Conservation (phyloP, 2,888 invertebrate genomes). For the Drosophila anceps region DNA sequence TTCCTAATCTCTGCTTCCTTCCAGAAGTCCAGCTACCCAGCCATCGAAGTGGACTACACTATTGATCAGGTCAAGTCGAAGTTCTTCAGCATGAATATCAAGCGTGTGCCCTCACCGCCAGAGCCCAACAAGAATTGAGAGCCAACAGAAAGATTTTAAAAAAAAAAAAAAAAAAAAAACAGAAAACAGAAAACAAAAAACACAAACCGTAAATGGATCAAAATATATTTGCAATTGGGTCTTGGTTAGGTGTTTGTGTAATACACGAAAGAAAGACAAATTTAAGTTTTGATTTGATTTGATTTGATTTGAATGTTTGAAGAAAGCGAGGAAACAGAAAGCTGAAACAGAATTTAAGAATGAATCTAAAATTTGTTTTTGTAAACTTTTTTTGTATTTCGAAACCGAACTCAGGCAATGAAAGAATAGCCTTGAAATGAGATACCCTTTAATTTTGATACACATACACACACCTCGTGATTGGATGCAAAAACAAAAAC, state of each 20-base stretch:
- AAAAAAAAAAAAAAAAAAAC: neutral
- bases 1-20: neutral
- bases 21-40: conserved; percentile 83
- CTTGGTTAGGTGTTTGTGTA: conserved; percentile 14
- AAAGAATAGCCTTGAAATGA: conserved; percentile 15
- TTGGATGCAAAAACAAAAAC: conserved; percentile 26
- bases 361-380: conserved; percentile 24
- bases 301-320: neutral
- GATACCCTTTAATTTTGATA: conserved; percentile 20
- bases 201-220: neutral
- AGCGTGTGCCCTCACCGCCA: conserved; percentile 10
- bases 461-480: conserved; percentile 17
- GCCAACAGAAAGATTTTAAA: neutral
- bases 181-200: no score
- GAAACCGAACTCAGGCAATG: conserved; percentile 30
- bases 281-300: conserved; percentile 3
- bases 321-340: neutral
- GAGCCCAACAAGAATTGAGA: conserved; percentile 27
- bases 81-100: conserved; percentile 81
- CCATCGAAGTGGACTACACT: conserved; percentile 79
- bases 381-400: conserved; percentile 33
- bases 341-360: neutral
- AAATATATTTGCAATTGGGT: conserved; percentile 1
- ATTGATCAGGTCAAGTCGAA: conserved; percentile 83
- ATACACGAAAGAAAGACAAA: neutral